Conservation (phyloP, 2,888 invertebrate species). For the Drosophila anomelani region DNA sequence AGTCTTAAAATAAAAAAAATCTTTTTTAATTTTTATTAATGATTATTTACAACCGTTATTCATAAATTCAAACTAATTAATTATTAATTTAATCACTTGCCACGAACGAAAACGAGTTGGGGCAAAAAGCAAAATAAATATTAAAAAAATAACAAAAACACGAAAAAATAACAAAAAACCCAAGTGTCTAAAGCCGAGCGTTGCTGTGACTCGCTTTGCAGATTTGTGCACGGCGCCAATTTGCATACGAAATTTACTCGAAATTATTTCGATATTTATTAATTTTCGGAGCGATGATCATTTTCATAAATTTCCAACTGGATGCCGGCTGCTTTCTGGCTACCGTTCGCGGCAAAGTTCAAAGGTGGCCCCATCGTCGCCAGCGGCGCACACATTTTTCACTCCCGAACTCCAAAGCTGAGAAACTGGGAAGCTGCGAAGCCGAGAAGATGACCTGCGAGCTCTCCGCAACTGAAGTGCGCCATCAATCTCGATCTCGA, state of each 20-base stretch:
- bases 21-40: slow-evolving; percentile 82
- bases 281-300: slow-evolving; percentile 69
- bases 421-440: background rate
- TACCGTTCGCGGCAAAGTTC: slow-evolving; percentile 80
- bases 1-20: slow-evolving; percentile 74
- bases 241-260: slow-evolving; percentile 72
- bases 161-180: background rate
- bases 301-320: slow-evolving; percentile 58
- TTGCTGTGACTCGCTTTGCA: slow-evolving; percentile 56
- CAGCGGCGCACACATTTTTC: slow-evolving; percentile 75
- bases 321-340: slow-evolving; percentile 50
- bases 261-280: slow-evolving; percentile 79
- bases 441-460: slow-evolving; percentile 46
- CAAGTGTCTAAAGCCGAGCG: slow-evolving; percentile 75
- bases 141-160: slow-evolving; percentile 33
- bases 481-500: slow-evolving; percentile 64
- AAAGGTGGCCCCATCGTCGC: slow-evolving; percentile 67
- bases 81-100: slow-evolving; percentile 81
- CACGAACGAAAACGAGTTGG: slow-evolving; percentile 55
- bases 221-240: slow-evolving; percentile 63
- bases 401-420: slow-evolving; percentile 59
- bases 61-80: slow-evolving; percentile 83
- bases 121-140: slow-evolving; percentile 23
- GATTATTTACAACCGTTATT: slow-evolving; percentile 82
- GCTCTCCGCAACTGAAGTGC: slow-evolving; percentile 71